Evolutionary conservation across 2,797 vertebrate species (phyloP).

Genomic region (Distichodus sexfasciatus): DNA sequence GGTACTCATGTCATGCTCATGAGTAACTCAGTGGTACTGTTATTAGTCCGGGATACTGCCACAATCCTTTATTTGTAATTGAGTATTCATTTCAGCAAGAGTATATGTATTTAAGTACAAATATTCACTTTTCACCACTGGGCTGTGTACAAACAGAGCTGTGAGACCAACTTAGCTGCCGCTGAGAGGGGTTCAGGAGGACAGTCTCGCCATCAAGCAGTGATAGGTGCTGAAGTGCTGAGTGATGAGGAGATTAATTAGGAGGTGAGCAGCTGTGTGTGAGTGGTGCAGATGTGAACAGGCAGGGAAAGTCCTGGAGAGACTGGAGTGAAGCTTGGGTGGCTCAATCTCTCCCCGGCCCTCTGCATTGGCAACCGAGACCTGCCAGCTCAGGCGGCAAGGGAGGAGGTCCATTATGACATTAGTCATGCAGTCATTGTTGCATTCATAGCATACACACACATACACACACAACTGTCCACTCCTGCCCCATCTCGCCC

Average conservation of each 20-base stretch:
- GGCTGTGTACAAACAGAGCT: neutral
- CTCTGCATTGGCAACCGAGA: slow-evolving; percentile 6
- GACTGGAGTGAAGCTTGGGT: too few relatives aligned
- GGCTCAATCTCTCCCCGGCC: neutral
- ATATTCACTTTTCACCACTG: too few relatives aligned
- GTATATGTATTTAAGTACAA: too few relatives aligned
- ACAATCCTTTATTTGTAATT: too few relatives aligned
- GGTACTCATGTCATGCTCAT: too few relatives aligned
- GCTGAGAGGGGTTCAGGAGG: slow-evolving; percentile 10
- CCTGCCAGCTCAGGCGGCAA: neutral
- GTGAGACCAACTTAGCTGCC: neutral
- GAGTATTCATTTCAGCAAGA: too few relatives aligned
- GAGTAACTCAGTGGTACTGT: too few relatives aligned
- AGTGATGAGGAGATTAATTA: slow-evolving; percentile 39
- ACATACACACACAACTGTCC: slow-evolving; percentile 12
- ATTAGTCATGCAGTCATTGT: slow-evolving; percentile 9
- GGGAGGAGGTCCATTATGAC: neutral
- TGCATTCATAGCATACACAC: neutral
- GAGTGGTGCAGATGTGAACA: neutral
- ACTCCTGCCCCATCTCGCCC: neutral
- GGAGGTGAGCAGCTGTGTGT: slow-evolving; percentile 30
- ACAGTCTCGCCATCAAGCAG: slow-evolving; percentile 10
- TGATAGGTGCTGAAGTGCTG: neutral
- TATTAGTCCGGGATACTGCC: too few relatives aligned
- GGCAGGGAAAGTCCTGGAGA: neutral